phyloP scores from a whole-genome alignment of 2,888 invertebrate genomes.

The Bellardia pandia region DNA sequence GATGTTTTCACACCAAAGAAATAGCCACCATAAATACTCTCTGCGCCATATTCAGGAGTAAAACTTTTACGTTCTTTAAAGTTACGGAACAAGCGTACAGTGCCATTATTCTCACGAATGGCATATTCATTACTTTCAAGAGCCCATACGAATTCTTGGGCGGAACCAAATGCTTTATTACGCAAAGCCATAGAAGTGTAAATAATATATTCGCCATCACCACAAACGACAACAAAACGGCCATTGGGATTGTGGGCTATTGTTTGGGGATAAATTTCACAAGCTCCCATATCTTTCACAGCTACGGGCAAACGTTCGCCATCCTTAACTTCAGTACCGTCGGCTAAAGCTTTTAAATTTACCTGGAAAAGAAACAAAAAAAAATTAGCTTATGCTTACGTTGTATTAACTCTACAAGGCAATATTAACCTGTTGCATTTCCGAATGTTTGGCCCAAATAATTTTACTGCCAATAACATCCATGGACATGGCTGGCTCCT shows the following conservation, averaged over 20 bases:
- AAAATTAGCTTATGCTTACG: background rate
- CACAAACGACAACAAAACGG: constrained; percentile 96
- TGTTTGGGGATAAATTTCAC: constrained; percentile 99
- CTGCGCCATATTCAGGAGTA: constrained; percentile 98
- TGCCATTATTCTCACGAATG: constrained; percentile 94
- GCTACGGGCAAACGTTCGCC: constrained; percentile 96
- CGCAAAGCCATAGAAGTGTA: constrained; percentile 99
- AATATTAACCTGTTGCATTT: constrained; percentile 93
- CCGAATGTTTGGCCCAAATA: constrained; percentile 99
- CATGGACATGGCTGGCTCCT: constrained; percentile 99
- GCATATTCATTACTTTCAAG: constrained; percentile 97
- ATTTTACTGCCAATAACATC: constrained; percentile 99
- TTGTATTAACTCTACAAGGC: background rate
- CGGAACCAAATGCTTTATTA: constrained; percentile 99
- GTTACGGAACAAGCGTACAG: constrained; percentile 97
- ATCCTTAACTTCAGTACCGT: constrained; percentile 91
- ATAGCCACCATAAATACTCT: constrained; percentile 97
- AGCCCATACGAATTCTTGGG: constrained; percentile 99
- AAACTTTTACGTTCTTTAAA: constrained; percentile 98
- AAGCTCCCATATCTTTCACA: constrained; percentile 99
- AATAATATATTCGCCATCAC: constrained; percentile 99
- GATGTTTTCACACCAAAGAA: constrained; percentile 96
- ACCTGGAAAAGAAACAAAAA: constrained; percentile 75
- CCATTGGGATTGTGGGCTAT: constrained; percentile 99
- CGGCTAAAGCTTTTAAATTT: constrained; percentile 81